Evolutionary conservation across 2,888 invertebrate genomes (phyloP), one percentile per base, ranked within the genome.

Genomic region (Brachylomia viminalis): DNA sequence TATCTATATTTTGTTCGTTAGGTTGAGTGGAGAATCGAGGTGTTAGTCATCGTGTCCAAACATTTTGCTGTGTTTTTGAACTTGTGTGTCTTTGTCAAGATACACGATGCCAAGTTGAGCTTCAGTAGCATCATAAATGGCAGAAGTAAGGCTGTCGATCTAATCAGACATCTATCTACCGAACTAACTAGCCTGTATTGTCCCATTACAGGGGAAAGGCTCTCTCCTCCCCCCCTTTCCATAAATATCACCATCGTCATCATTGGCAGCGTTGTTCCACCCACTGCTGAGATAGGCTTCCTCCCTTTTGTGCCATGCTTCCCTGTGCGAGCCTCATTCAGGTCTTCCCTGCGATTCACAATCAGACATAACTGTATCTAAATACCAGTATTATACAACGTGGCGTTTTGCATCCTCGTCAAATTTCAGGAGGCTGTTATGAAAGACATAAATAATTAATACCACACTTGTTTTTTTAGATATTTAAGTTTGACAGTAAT

Each of bases 1-100:
- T 71, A 30, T 54, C 38, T 33, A 45, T 45, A 70, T 30, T 59
- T 45, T 30, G 17, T 58, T 45, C 49, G 38, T 65, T 33, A 58
- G 5, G n/a, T 49, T 62, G 17, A 42, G 4, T 70, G 42, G 42
- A 1, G 58, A 42, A 33, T 45, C 23, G 17, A 20, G 0, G 30
- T 13, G 11, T 38, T 33, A 54, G 15, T 49, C 49, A 56, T 10
- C 20, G 8, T 30, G 15, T 77, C 47, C 27, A 23, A 20, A 17
- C 5, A 5, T 27, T 52, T 64, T 17, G 17, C 11, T n/a, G 30
- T 45, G 17, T 45, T 45, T 72, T 33, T 75, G 17, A 17, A 38
- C n/a, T n/a, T 54, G 23, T 27, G 7, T 47, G 20, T 42, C 8
- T 45, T 62, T 62, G 45, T 52, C 30, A n/a, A 72, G 49, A 33